Evolutionary conservation across 1,140 invertebrate species (phyloP).

Genomic region (Drosophila littoralis): DNA sequence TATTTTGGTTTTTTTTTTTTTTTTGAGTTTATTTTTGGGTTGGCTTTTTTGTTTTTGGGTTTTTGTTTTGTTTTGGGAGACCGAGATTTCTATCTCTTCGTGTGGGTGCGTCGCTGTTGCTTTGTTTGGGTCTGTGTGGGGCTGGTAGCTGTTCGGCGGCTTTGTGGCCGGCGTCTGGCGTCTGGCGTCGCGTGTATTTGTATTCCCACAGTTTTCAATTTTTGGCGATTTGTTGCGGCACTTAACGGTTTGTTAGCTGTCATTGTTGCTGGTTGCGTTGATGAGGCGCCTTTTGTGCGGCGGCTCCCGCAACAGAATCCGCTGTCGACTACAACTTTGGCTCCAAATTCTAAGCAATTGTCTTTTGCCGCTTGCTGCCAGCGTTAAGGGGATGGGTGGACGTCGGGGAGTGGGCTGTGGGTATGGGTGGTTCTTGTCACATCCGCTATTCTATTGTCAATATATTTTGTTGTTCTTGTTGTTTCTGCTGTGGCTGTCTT

Average conservation of each 20-base stretch:
- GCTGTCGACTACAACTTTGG: slow-evolving; percentile 9
- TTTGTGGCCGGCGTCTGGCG: slow-evolving; percentile 31
- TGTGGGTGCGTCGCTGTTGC: slow-evolving; percentile 31
- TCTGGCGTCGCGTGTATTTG: slow-evolving; percentile 51
- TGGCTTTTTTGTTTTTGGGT: slow-evolving; percentile 8
- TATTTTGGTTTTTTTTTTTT: slow-evolving; percentile 26
- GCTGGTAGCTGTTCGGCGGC: slow-evolving; percentile 18
- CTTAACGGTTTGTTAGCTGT: slow-evolving; percentile 83
- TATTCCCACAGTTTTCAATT: slow-evolving; percentile 82
- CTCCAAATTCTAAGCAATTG: slow-evolving; percentile 36
- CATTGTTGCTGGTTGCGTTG: slow-evolving; percentile 72
- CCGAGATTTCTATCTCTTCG: slow-evolving; percentile 62
- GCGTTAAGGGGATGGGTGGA: slow-evolving; percentile 4
- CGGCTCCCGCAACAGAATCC: slow-evolving; percentile 11
- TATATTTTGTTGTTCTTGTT: slow-evolving; percentile 21
- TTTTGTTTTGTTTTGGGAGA: slow-evolving; percentile 24
- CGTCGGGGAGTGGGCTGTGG: slow-evolving; percentile 2
- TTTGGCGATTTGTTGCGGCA: slow-evolving; percentile 82
- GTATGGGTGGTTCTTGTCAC: slow-evolving; percentile 13
- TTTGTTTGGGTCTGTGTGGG: slow-evolving; percentile 1
- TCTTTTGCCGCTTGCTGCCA: slow-evolving; percentile 14
- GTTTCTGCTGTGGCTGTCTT: slow-evolving; percentile 16
- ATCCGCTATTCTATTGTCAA: slow-evolving; percentile 54
- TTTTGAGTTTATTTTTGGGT: slow-evolving; percentile 26
- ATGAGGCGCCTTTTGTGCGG: slow-evolving; percentile 72